These are phyloP conservation scores for Leptothorax acervorum DNA, from an alignment of 2,888 invertebrate genomes.

Conservation along the genomic window DNA sequence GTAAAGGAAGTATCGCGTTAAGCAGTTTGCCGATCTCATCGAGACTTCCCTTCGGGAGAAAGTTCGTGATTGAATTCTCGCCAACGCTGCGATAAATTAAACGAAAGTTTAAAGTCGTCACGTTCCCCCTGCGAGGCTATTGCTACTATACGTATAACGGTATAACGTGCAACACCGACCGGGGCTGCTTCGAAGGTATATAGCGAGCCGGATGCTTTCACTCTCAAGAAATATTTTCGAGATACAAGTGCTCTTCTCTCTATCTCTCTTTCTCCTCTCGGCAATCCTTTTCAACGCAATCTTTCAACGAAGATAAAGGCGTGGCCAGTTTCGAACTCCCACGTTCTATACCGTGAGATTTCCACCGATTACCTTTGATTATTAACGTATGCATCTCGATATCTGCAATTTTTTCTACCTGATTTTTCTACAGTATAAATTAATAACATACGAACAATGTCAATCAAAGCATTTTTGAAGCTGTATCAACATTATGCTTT, in stretches of 20 bases:
- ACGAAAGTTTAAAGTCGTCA: constrained; percentile 76
- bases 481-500: neutral
- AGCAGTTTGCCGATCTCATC: constrained; percentile 21
- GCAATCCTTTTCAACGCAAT: constrained; percentile 63
- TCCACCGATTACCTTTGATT: constrained; percentile 66
- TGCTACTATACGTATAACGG: constrained; percentile 64
- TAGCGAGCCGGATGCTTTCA: constrained; percentile 73
- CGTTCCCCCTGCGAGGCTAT: constrained; percentile 69
- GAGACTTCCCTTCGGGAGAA: constrained; percentile 74
- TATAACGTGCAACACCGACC: constrained; percentile 55
- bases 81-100: constrained; percentile 71
- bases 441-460: neutral
- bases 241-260: constrained; percentile 60
- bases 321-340: constrained; percentile 71
- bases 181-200: constrained; percentile 51
- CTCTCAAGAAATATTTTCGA: constrained; percentile 75
- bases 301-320: constrained; percentile 64
- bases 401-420: constrained; percentile 38
- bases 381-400: constrained; percentile 53
- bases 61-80: constrained; percentile 77
- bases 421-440: neutral
- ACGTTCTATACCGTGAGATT: constrained; percentile 70
- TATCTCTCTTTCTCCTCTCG: constrained; percentile 41
- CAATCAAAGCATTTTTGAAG: neutral
- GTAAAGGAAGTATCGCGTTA: constrained; percentile 22